phyloP scores from a whole-genome alignment of 2,888 invertebrate genomes.

The Biston stratarius region DNA sequence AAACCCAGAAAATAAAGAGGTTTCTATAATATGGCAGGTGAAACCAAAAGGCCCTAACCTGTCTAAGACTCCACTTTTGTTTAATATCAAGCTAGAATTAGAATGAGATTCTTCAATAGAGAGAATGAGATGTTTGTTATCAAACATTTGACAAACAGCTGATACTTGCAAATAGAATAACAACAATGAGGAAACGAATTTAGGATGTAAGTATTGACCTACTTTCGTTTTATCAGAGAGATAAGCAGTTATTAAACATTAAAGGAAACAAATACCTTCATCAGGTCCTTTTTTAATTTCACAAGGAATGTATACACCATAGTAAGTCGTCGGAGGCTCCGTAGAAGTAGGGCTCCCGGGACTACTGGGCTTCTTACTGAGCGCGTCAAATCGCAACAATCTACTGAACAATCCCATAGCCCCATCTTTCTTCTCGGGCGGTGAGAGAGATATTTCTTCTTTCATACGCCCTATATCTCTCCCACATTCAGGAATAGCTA shows the following conservation, averaged over 20 bases:
- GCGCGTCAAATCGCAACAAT: constrained; percentile 71
- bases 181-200: constrained; percentile 38
- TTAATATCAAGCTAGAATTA: background rate
- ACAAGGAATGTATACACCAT: constrained; percentile 85
- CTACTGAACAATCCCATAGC: constrained; percentile 75
- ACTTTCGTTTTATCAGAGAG: constrained; percentile 42
- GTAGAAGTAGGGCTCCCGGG: constrained; percentile 64
- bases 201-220: constrained; percentile 44
- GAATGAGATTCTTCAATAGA: background rate
- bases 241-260: constrained; percentile 29
- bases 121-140: too few relatives aligned
- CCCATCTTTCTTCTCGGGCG: constrained; percentile 74
- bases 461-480: constrained; percentile 74
- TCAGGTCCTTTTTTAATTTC: constrained; percentile 83
- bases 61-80: too few relatives aligned
- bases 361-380: constrained; percentile 62
- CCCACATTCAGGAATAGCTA: constrained; percentile 74
- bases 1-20: too few relatives aligned
- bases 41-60: too few relatives aligned
- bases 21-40: too few relatives aligned
- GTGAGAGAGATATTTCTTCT: constrained; percentile 73
- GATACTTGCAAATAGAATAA: constrained; percentile 4
- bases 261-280: constrained; percentile 67
- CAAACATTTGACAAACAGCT: background rate
- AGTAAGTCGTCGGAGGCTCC: constrained; percentile 72